Evolutionary conservation across 2,113 vertebrate genomes (phyloP), one percentile per base, ranked within the genome.

Genomic region (Spheniscus mendiculus): DNA sequence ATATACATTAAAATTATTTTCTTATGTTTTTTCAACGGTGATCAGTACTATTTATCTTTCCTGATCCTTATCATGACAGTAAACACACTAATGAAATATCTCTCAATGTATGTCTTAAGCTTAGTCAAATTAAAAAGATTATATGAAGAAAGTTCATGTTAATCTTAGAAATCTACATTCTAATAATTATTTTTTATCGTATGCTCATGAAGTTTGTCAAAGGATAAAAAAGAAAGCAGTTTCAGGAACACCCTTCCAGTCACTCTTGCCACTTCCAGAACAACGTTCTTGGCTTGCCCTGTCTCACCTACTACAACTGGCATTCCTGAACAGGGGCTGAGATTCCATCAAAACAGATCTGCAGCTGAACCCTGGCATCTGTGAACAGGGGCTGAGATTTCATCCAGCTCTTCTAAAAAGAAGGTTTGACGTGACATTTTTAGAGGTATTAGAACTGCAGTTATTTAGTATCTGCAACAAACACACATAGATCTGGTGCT

Each of bases 391-490:
- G 38, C 32, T 87, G 44, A 83, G 79, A 63, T 87, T 94, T 92
- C 88, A 92, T 66, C 72, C 67, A 66, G 65, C 42, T 82, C 63
- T 83, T 90, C 69, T 74, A 71, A 93, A 92, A 83, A 86, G 67
- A 66, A 76, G 10, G 23, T 55, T 88, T 87, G 90, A 90, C 18
- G 15, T 93, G 88, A 90, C 76, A 56, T 93, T 93, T 96, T 93
- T 83, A 89, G 80, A 81, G 56, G 76, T 47, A 94, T 91, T 89
- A 78, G 76, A 83, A 47, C 61, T 92, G 80, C 63, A 86, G 72
- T 94, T 94, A 92, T 93, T 92, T 96, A 89, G 59, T 78, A 55
- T 85, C 90, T 84, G 69, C 80, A 92, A 86, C 70, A 83, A 94
- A 80, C 94, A 88, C 52, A 36, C 47, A 38, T 9, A 78, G 92